phyloP scores from a whole-genome alignment of 1,140 invertebrate species.

The Caenorhabditis latens region DNA sequence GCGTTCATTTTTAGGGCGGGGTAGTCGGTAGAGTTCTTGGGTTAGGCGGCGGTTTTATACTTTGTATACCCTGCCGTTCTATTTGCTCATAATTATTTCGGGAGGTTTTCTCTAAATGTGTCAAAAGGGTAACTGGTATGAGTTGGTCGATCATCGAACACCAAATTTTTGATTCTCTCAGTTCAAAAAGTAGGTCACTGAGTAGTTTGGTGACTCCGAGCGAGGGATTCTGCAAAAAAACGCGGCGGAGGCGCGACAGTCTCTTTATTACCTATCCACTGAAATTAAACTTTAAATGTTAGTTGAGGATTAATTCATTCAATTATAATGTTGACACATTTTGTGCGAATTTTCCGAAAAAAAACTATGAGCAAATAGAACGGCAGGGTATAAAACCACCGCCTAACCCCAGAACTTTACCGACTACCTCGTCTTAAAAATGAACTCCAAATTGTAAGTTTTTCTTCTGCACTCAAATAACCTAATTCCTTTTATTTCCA shows the following conservation, averaged over 20 bases:
- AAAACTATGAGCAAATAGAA: conserved; percentile 12
- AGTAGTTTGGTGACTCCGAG: too few species aligned
- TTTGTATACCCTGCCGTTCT: background rate
- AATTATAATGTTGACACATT: too few species aligned
- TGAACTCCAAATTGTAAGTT: conserved; percentile 35
- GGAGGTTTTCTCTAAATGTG: background rate
- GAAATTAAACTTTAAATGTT: too few species aligned
- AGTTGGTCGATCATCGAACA: background rate
- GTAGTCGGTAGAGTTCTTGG: background rate
- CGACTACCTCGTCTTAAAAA: background rate
- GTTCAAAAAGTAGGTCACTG: background rate
- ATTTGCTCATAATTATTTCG: background rate
- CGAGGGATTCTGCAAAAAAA: background rate
- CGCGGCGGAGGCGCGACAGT: background rate
- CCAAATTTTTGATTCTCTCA: background rate
- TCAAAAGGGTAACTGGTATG: background rate
- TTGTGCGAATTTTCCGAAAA: too few species aligned
- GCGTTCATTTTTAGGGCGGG: conserved; percentile 1
- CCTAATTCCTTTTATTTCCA: background rate
- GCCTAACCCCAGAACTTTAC: background rate
- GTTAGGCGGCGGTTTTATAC: background rate
- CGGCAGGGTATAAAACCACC: background rate
- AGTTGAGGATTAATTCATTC: too few species aligned
- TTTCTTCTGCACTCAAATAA: background rate
- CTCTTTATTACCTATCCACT: too few species aligned